Conservation (phyloP, 2,888 invertebrate species). For the Ichneumoninae sp. region DNA sequence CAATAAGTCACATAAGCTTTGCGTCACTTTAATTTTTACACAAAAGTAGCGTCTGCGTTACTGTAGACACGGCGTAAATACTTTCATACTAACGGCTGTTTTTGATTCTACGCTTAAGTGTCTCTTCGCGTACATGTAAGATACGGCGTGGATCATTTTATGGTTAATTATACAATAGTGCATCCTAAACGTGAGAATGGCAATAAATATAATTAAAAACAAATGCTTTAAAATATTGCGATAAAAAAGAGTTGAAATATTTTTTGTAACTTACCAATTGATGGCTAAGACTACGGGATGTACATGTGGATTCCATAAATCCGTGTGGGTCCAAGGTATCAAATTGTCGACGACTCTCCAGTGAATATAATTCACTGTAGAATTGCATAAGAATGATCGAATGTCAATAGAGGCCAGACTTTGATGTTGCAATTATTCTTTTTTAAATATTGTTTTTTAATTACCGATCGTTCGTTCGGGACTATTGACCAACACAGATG, state of each 20-base stretch:
- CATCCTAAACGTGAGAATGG: neutral
- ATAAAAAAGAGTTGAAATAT: no score
- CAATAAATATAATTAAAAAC: neutral
- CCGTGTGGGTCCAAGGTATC: neutral
- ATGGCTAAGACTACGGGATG: fast-evolving
- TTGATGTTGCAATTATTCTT: neutral
- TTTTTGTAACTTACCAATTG: no score
- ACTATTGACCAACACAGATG: neutral
- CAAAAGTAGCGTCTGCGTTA: no score
- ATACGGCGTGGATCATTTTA: neutral
- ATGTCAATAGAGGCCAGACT: neutral
- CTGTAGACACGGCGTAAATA: no score
- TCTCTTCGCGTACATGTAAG: conserved; percentile 1
- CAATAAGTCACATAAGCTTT: no score
- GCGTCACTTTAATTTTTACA: no score
- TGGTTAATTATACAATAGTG: neutral
- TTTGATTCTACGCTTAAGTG: neutral
- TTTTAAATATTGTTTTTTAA: neutral
- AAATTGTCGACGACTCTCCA: neutral
- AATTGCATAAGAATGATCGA: neutral
- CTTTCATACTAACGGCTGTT: neutral
- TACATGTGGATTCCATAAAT: neutral
- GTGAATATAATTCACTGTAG: conserved; percentile 28
- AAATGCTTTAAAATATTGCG: neutral
- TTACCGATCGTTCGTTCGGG: conserved; percentile 26